Evolutionary conservation across 53 echinoderm and acorn worm genomes (phyloP).

Genomic region (Mesocentrotus franciscanus): DNA sequence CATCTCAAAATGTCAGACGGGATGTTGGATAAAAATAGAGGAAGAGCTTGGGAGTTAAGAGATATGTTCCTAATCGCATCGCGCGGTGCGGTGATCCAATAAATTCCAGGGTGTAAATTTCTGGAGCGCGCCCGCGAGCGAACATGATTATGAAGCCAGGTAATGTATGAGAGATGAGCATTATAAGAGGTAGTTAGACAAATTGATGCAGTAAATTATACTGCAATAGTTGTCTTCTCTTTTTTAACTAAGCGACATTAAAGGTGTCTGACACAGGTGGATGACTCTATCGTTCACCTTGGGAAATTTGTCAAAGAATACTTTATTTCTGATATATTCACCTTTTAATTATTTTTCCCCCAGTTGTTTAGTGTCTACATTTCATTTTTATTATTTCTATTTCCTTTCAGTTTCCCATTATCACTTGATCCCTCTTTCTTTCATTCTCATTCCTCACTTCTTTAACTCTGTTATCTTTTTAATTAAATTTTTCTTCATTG

Average conservation of each 20-base stretch:
- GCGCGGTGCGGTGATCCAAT: constrained; percentile 43
- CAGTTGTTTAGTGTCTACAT: background rate
- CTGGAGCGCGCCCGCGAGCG: constrained; percentile 11
- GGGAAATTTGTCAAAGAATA: background rate
- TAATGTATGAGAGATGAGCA: background rate
- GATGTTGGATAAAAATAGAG: constrained; percentile 38
- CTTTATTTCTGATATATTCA: background rate
- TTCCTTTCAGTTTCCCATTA: background rate
- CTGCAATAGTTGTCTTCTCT: background rate
- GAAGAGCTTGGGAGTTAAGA: constrained; percentile 41
- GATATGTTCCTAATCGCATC: constrained; percentile 48
- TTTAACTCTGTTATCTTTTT: background rate
- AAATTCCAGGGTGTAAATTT: constrained; percentile 43
- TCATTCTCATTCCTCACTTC: background rate
- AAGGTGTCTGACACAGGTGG: background rate
- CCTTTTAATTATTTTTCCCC: background rate
- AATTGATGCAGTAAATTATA: background rate
- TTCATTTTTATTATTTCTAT: background rate
- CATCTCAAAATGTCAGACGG: constrained; percentile 41
- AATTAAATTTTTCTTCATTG: no score
- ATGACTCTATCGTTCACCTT: background rate
- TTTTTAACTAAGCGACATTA: background rate
- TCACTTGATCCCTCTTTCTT: background rate
- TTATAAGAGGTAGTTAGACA: background rate
- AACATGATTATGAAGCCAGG: background rate